Base-by-base conservation (phyloP, 2,797 vertebrate genomes). In the Semaprochilodus insignis region DNA sequence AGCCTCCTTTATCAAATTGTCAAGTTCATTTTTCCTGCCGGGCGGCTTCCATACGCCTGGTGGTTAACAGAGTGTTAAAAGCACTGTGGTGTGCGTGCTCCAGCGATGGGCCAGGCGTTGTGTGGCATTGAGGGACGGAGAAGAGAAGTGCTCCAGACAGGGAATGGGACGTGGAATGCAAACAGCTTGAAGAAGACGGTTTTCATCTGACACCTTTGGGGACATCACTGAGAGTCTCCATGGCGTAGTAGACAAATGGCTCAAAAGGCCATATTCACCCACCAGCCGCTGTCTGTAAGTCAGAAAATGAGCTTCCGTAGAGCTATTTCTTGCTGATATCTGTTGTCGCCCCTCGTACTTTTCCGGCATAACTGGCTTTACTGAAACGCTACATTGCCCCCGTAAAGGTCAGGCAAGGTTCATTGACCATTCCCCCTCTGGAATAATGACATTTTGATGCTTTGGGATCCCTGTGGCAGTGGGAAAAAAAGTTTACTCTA, bases 401-500 rank as follows among this genome's bases (percentile, higher is more conserved):
- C 67, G 19, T 74, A 75, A 19, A 85, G 81, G 81, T 83, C 80
- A 84, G 86, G 85, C 69, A 65, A 85, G 83, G 89, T 92, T 94
- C 89, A 90, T 77, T 87, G 88, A 90, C 87, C 90, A 91, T 89
- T 90, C 88, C 82, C 83, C 84, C 85, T 66, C 69, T 66, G 90
- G 87, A 92, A 91, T 84, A 83, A 83, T 92, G 82, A 83, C 86
- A 90, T 91, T 91, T 91, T 88, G 85, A 91, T 92, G 87, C 80
- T 40, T 74, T 80, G 48, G 55, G 83, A 84, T 91, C 88, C 91
- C 89, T 4, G 48, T 83, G 90, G 91, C 90, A 85, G 87, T 82
- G 67, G 74, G 19, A 57, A 66, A 85, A 92, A 94, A 93, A 92
- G 90, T 93, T 90, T 91, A 86, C 85, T 86, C 91, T 93, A 90